Evolutionary conservation across 2,888 invertebrate species (phyloP).

Genomic region (Gymnoscelis rufifasciata): DNA sequence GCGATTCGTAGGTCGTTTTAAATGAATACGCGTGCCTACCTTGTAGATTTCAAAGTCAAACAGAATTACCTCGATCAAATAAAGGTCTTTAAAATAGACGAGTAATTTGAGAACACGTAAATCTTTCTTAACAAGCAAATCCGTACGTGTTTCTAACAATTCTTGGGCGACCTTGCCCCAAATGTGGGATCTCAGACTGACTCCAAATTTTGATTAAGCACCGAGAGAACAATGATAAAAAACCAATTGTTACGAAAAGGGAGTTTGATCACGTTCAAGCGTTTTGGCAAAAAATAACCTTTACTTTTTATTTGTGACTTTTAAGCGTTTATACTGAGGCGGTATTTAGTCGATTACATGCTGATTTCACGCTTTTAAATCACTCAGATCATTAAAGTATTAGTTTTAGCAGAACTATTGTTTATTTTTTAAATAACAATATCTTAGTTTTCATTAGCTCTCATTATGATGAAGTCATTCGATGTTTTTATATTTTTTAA

Average conservation of each 20-base stretch:
- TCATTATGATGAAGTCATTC: too few species aligned
- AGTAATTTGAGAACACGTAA: conserved; percentile 11
- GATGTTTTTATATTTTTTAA: too few species aligned
- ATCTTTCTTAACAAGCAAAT: conserved; percentile 18
- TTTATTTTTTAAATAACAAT: too few species aligned
- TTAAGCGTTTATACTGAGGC: background rate
- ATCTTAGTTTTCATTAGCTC: too few species aligned
- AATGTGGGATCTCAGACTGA: conserved; percentile 43
- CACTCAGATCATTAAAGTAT: too few species aligned
- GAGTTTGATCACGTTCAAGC: conserved; percentile 29
- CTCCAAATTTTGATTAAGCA: conserved; percentile 45
- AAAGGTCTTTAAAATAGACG: conserved; percentile 6
- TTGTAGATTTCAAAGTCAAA: conserved; percentile 3
- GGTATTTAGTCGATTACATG: too few species aligned
- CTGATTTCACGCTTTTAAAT: too few species aligned
- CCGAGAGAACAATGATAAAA: conserved; percentile 37
- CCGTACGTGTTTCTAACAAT: conserved; percentile 27
- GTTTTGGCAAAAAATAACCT: conserved; percentile 27
- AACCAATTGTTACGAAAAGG: conserved; percentile 30
- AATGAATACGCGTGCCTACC: background rate
- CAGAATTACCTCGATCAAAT: conserved; percentile 8
- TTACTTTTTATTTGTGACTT: conserved; percentile 21
- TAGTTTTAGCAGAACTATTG: too few species aligned
- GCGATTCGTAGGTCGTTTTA: background rate
- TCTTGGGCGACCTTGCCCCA: conserved; percentile 28